phyloP scores from a whole-genome alignment of 2,888 invertebrate species.

The Zygogramma bicolorata region DNA sequence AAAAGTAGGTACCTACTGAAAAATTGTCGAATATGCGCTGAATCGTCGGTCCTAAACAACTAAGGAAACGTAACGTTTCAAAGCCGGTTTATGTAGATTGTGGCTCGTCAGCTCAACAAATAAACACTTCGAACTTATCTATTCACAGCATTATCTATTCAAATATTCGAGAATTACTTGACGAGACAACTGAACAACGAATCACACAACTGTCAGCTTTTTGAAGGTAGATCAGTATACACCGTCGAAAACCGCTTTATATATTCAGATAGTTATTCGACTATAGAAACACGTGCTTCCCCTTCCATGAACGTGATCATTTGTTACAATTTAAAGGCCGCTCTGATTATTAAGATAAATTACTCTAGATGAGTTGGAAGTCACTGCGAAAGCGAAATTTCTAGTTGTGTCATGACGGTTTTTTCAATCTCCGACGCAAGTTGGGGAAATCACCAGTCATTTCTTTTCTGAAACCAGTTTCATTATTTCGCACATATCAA shows the following conservation, averaged over 20 bases:
- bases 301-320: neutral
- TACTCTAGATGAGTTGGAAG: neutral
- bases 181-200: neutral
- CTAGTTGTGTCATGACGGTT: too few relatives aligned
- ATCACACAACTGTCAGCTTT: slow-evolving; percentile 1
- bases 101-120: neutral
- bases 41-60: neutral
- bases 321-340: slow-evolving; percentile 3
- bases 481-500: too few relatives aligned
- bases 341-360: neutral
- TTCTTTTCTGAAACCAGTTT: too few relatives aligned
- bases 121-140: neutral
- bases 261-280: neutral
- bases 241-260: neutral
- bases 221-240: neutral
- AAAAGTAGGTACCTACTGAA: neutral
- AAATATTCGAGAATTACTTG: neutral
- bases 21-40: neutral
- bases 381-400: too few relatives aligned
- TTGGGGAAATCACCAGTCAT: too few relatives aligned
- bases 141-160: neutral
- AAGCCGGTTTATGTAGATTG: neutral
- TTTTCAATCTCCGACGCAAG: too few relatives aligned
- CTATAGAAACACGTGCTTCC: slow-evolving; percentile 12
- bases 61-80: neutral